Percentiles rank a stretch among this genome's conserved stretches.
Evolutionary conservation across 2,113 vertebrate genomes (phyloP).

Genomic region (Psephotus haematonotus): DNA sequence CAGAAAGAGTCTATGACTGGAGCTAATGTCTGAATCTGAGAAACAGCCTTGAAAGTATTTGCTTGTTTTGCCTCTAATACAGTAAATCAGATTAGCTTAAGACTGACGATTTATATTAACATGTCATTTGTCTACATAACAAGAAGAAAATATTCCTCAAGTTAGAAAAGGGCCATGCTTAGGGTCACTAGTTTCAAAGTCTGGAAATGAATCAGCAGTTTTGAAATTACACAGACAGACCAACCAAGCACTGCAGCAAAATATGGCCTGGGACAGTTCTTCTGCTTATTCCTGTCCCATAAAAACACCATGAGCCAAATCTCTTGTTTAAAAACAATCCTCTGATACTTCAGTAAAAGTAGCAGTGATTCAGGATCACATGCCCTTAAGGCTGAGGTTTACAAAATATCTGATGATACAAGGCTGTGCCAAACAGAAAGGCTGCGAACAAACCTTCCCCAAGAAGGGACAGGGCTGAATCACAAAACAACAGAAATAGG

Average conservation of each 20-base stretch:
- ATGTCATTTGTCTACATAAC: constrained; percentile 52
- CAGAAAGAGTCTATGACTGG: not conserved
- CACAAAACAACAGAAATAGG: not conserved
- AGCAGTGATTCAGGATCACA: not conserved
- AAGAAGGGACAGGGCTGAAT: not conserved
- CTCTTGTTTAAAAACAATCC: not conserved
- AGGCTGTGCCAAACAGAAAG: not conserved
- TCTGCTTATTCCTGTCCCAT: not conserved
- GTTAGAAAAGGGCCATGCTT: constrained; percentile 8
- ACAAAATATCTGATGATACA: not conserved
- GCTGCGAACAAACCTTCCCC: not conserved
- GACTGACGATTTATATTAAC: constrained; percentile 56
- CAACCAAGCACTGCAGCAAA: constrained; percentile 17
- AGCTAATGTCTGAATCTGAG: not conserved
- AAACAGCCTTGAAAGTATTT: constrained; percentile 49
- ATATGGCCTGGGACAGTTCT: not conserved
- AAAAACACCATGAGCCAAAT: not conserved
- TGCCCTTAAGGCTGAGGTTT: not conserved
- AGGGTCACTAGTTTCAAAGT: constrained; percentile 26
- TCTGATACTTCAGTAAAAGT: not conserved
- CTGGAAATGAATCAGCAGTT: constrained; percentile 66
- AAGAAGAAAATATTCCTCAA: constrained; percentile 40
- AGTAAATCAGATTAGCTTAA: constrained; percentile 52
- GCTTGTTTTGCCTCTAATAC: constrained; percentile 11
- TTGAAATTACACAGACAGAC: not conserved